phyloP scores from a whole-genome alignment of 2,797 vertebrate species.

The Parauchenoglanis punctatus region DNA sequence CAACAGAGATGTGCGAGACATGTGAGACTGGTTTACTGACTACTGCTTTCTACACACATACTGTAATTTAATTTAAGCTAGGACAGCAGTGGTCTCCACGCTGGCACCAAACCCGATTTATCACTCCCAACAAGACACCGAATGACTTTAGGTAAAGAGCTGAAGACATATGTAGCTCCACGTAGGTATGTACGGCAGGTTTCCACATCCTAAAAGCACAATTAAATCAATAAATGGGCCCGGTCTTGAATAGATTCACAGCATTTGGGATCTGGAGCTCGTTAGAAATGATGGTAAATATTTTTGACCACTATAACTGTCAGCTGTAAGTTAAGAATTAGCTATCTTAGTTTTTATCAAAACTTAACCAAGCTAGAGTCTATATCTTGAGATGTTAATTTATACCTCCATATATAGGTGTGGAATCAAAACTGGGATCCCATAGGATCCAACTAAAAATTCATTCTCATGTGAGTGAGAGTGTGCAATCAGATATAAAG shows the following conservation, averaged over 20 bases:
- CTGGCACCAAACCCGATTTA: conserved; percentile 74
- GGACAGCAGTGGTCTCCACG: conserved; percentile 67
- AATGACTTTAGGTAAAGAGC: conserved; percentile 74
- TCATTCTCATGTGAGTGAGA: not conserved
- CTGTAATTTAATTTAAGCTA: conserved; percentile 66
- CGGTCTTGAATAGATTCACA: not conserved
- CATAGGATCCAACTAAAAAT: not conserved
- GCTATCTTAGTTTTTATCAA: not conserved
- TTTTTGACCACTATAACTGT: not conserved
- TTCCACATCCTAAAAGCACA: not conserved
- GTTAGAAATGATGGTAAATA: not conserved
- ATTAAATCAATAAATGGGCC: not conserved
- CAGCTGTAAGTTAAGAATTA: not conserved
- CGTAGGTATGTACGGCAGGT: not conserved
- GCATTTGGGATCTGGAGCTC: no score
- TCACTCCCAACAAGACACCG: conserved; percentile 75
- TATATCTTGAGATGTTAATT: not conserved
- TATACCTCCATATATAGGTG: not conserved
- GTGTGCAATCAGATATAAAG: not conserved
- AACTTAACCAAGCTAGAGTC: not conserved
- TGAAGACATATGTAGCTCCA: conserved; percentile 65
- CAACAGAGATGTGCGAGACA: conserved; percentile 59
- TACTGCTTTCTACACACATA: conserved; percentile 50
- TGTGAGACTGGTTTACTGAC: conserved; percentile 63
- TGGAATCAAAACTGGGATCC: not conserved